Evolutionary conservation across 1,140 invertebrate species (phyloP).

Genomic region (Aleiodes sp.): DNA sequence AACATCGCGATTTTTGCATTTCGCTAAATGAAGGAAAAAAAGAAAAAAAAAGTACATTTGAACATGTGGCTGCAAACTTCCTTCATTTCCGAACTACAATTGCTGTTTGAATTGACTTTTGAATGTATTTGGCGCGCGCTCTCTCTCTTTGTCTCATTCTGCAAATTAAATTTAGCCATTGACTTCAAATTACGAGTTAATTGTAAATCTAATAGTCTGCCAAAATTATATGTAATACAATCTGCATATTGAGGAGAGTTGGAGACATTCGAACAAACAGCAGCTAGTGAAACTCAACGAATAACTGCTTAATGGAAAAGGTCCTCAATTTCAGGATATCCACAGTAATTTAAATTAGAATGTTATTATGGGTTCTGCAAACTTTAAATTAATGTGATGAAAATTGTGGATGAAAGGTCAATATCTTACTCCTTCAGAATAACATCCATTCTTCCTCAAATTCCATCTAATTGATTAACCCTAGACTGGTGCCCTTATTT

Average conservation of each 20-base stretch:
- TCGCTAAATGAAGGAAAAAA: neutral
- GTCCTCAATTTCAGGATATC: too few relatives aligned
- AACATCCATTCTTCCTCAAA: too few relatives aligned
- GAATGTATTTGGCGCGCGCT: too few relatives aligned
- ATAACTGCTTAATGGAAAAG: too few relatives aligned
- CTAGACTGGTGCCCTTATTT: too few relatives aligned
- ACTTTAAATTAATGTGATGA: neutral
- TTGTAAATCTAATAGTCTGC: too few relatives aligned
- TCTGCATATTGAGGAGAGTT: neutral
- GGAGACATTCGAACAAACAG: too few relatives aligned
- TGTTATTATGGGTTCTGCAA: too few relatives aligned
- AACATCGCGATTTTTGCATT: neutral
- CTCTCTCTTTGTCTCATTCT: neutral
- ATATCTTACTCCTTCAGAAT: too few relatives aligned
- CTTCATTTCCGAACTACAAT: neutral
- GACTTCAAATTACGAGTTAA: neutral
- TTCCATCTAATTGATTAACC: too few relatives aligned
- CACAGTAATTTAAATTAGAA: too few relatives aligned
- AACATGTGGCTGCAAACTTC: neutral
- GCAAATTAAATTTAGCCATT: neutral
- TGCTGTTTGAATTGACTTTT: neutral
- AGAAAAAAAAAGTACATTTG: neutral
- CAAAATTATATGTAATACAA: neutral
- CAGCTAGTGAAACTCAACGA: too few relatives aligned
- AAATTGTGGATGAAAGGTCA: neutral